Evolutionary conservation across 2,888 invertebrate species (phyloP).

Genomic region (Coenonympha arcania): DNA sequence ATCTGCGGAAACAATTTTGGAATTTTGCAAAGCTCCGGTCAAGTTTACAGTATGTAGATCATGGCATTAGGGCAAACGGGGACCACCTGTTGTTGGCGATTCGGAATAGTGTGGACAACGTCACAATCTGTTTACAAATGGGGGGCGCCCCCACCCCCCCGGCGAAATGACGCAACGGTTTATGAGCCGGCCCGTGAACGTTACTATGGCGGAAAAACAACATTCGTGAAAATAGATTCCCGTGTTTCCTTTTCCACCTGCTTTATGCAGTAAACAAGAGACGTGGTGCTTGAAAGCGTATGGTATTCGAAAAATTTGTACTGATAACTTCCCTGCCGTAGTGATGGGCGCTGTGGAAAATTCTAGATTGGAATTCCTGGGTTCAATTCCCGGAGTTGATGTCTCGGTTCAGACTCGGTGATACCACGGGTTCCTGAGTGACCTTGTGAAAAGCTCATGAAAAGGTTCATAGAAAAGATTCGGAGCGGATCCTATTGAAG

Average conservation of each 20-base stretch:
- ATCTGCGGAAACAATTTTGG: neutral
- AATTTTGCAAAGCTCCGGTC: neutral
- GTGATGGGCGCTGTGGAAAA: too few species aligned
- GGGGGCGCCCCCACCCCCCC: slow-evolving; percentile 49
- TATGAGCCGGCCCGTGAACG: slow-evolving; percentile 58
- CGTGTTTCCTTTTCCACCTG: slow-evolving; percentile 48
- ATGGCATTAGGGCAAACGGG: slow-evolving; percentile 14
- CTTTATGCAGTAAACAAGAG: slow-evolving; percentile 24
- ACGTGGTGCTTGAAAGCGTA: neutral
- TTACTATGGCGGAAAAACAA: slow-evolving; percentile 70
- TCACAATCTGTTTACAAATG: slow-evolving; percentile 71
- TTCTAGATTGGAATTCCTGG: too few species aligned
- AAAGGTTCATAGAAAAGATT: too few species aligned
- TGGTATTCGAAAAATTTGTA: neutral
- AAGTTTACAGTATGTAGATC: slow-evolving; percentile 32
- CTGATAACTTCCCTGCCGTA: too few species aligned
- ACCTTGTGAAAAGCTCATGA: too few species aligned
- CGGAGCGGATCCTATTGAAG: too few species aligned
- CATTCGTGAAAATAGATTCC: slow-evolving; percentile 67
- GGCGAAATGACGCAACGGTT: slow-evolving; percentile 51
- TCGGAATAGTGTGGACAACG: slow-evolving; percentile 59
- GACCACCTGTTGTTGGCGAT: slow-evolving; percentile 68
- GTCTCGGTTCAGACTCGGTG: too few species aligned
- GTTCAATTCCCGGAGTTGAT: too few species aligned
- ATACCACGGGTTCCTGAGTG: too few species aligned